Conservation (phyloP, 2,797 vertebrate species). For the Zenarchopterus dispar region DNA sequence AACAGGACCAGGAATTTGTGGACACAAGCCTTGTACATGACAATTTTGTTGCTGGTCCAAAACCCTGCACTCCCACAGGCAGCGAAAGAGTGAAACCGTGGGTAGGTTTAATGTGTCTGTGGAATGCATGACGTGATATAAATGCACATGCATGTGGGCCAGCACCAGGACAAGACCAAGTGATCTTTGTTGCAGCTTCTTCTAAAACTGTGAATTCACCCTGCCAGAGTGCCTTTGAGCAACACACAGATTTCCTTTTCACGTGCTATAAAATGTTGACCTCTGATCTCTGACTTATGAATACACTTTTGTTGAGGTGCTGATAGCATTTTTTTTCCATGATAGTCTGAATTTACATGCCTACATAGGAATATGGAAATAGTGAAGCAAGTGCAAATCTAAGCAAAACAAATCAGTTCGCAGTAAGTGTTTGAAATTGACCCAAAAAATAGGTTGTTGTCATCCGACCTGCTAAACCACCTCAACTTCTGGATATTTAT, state of each 20-base stretch:
- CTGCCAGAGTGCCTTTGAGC: conserved; percentile 23
- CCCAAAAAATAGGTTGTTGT: conserved; percentile 32
- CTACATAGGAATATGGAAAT: background rate
- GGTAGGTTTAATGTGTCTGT: background rate
- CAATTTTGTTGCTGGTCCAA: conserved; percentile 62
- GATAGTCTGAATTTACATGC: too few species aligned
- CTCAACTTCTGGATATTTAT: conserved; percentile 4
- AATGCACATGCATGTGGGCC: conserved; percentile 22
- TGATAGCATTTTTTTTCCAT: background rate
- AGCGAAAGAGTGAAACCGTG: conserved; percentile 22
- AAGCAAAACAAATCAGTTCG: conserved; percentile 2
- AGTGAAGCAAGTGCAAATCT: background rate
- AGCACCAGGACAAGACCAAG: background rate
- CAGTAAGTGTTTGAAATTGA: conserved; percentile 22
- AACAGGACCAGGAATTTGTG: conserved; percentile 82
- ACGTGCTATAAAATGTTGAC: conserved; percentile 2
- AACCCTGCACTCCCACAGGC: conserved; percentile 47
- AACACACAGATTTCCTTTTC: conserved; percentile 19
- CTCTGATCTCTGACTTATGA: conserved; percentile 18
- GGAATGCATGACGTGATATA: conserved; percentile 36
- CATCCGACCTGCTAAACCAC: conserved; percentile 29
- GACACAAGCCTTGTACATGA: conserved; percentile 55
- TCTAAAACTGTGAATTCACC: background rate
- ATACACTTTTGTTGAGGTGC: conserved; percentile 1
- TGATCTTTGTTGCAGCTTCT: conserved; percentile 10